Percentiles rank a stretch among this genome's conserved stretches.
phyloP scores from a whole-genome alignment of 1,140 invertebrate species.

The Anoplolepis gracilipes region DNA sequence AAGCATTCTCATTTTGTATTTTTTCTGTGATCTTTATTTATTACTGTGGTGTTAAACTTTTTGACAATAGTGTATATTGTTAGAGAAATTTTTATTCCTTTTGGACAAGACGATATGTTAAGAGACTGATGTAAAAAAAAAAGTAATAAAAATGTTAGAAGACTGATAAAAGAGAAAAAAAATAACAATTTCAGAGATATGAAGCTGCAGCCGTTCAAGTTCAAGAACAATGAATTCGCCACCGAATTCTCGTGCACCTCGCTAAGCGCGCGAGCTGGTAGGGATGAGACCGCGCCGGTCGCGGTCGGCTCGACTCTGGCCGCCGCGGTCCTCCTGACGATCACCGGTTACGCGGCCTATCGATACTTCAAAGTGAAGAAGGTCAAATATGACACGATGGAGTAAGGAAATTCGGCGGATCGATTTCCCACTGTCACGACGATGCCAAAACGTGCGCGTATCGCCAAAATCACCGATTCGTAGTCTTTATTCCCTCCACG shows the following conservation, averaged over 20 bases:
- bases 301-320: slow-evolving; percentile 95
- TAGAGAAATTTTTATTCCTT: not conserved
- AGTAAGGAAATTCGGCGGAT: slow-evolving; percentile 86
- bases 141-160: too few relatives aligned
- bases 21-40: too few relatives aligned
- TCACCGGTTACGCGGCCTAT: slow-evolving; percentile 94
- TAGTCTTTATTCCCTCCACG: slow-evolving; percentile 14
- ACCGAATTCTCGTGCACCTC: slow-evolving; percentile 86
- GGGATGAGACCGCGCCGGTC: slow-evolving; percentile 94
- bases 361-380: slow-evolving; percentile 96
- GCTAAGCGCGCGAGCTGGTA: slow-evolving; percentile 81
- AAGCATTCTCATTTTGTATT: too few relatives aligned
- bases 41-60: too few relatives aligned
- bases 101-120: too few relatives aligned
- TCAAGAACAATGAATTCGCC: slow-evolving; percentile 88
- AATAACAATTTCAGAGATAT: slow-evolving; percentile 82
- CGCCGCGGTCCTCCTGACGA: slow-evolving; percentile 91
- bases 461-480: slow-evolving; percentile 32
- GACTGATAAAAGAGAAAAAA: too few relatives aligned
- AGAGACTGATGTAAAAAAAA: too few relatives aligned
- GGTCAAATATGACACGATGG: slow-evolving; percentile 97
- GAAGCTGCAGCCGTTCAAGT: slow-evolving; percentile 89
- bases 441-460: slow-evolving; percentile 55
- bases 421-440: slow-evolving; percentile 44
- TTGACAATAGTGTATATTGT: too few relatives aligned